A percentile compares a stretch with the other conserved stretches of the same genome.
Conservation (phyloP, 92 coral and sea anemone species). For the Siderastrea siderea region DNA sequence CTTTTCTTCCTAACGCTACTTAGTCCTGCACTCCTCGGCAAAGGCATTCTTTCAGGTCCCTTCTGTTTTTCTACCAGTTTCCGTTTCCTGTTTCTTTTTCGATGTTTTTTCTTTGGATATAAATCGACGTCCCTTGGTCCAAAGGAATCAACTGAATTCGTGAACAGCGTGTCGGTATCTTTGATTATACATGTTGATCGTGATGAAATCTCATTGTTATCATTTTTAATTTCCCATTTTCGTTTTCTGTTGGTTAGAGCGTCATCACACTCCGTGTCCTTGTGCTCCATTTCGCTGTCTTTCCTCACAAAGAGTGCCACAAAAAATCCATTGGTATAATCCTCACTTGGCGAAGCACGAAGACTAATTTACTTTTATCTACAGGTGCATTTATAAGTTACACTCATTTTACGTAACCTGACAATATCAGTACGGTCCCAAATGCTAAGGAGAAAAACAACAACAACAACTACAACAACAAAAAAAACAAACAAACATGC, state of each 20-base stretch:
- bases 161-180: neutral
- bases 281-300: slow-evolving; percentile 7
- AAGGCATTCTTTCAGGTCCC: neutral
- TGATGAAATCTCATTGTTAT: neutral
- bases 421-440: too few relatives aligned
- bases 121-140: neutral
- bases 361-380: too few relatives aligned
- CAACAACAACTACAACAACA: too few relatives aligned
- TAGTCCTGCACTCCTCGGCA: neutral
- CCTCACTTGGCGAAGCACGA: slow-evolving; percentile 90
- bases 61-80: neutral
- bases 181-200: neutral
- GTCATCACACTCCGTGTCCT: neutral
- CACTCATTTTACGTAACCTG: neutral
- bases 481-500: too few relatives aligned
- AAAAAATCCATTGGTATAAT: slow-evolving; percentile 92
- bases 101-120: neutral
- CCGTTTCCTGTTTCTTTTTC: slow-evolving; percentile 26
- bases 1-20: slow-evolving; percentile 9
- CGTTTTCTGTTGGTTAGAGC: neutral
- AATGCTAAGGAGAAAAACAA: too few relatives aligned
- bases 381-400: slow-evolving; percentile 89
- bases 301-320: slow-evolving; percentile 89
- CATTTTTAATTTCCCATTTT: neutral
- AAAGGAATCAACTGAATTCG: neutral